Base-by-base conservation (phyloP, 2,888 invertebrate genomes). In the Monochamus alternatus region DNA sequence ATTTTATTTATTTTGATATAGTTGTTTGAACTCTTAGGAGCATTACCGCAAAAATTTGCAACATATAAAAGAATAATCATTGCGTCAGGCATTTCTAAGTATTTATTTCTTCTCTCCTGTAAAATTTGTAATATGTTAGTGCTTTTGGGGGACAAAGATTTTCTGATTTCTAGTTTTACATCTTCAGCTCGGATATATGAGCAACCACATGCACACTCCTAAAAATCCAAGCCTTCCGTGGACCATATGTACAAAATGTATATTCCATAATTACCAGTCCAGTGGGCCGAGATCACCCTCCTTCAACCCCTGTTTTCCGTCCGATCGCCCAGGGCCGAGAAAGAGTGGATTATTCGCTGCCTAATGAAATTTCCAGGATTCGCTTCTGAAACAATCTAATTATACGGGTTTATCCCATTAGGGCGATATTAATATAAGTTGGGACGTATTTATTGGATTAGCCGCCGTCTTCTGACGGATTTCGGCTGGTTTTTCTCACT, bases 311-410 rank as follows among this genome's bases (percentile, higher is more conserved):
- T 63, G 77, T 75, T 77, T 79, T 77, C 76, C 68, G 65, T 70
- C 73, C 67, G 75, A 75, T 74, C 73, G 68, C 72, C 73, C 73
- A 64, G 47, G 67, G 69, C 69, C 59, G 10, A 59, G 60, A 73
- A 63, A 71, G 58, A 69, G 52, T 68, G 69, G 65, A 59, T 60
- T 71, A 71, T 71, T 75, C 75, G 59, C 68, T 74, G 73, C 72
- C 74, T 75, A 75, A 78, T 75, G 75, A 78, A 78, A 78, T 78
- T 75, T 75, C 62, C 74, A 52, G 75, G 67, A 75, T 72, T 68
- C 75, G 68, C 52, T 65, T 64, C 68, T 63, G 59, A 68, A 78
- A 75, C 75, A 72, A 75, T 78, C 75, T 78, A 75, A 78, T 75
- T 78, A 75, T 72, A 67, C 47, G 67, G 77, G 75, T 73, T 75